Conservation (phyloP, 2,888 invertebrate genomes). For the Thysanoteuthis rhombus region DNA sequence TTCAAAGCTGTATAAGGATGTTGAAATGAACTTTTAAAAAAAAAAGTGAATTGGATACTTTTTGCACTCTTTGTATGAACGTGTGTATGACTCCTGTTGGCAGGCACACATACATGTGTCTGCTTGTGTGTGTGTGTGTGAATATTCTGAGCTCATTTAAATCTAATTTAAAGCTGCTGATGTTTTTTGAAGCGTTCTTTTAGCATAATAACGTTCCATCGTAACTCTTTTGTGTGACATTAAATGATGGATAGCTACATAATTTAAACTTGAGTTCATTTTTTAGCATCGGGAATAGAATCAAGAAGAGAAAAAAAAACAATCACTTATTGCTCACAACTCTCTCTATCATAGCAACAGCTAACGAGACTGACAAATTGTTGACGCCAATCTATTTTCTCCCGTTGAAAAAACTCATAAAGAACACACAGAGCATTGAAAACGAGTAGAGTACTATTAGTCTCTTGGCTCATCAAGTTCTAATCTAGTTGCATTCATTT, state of each 20-base stretch:
- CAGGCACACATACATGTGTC: background rate
- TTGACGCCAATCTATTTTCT: background rate
- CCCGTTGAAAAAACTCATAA: background rate
- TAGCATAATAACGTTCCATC: too few relatives aligned
- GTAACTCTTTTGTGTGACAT: too few relatives aligned
- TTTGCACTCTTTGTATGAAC: background rate
- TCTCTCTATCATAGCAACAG: background rate
- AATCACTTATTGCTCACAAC: too few relatives aligned
- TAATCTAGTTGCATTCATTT: background rate
- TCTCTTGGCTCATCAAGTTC: background rate
- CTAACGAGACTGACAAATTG: background rate
- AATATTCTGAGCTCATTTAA: background rate
- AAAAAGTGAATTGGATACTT: too few relatives aligned
- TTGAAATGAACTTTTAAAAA: too few relatives aligned
- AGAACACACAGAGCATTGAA: background rate
- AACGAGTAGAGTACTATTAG: background rate
- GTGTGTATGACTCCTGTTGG: background rate
- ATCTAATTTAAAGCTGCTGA: too few relatives aligned
- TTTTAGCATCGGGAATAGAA: background rate
- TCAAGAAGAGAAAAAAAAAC: too few relatives aligned
- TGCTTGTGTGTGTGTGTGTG: background rate
- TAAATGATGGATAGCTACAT: too few relatives aligned
- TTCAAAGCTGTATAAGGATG: too few relatives aligned
- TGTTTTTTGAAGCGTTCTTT: too few relatives aligned
- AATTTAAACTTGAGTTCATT: too few relatives aligned